Percentiles rank a stretch among this genome's conserved stretches.
phyloP scores from a whole-genome alignment of 1,140 invertebrate genomes.

The Formica selysi region DNA sequence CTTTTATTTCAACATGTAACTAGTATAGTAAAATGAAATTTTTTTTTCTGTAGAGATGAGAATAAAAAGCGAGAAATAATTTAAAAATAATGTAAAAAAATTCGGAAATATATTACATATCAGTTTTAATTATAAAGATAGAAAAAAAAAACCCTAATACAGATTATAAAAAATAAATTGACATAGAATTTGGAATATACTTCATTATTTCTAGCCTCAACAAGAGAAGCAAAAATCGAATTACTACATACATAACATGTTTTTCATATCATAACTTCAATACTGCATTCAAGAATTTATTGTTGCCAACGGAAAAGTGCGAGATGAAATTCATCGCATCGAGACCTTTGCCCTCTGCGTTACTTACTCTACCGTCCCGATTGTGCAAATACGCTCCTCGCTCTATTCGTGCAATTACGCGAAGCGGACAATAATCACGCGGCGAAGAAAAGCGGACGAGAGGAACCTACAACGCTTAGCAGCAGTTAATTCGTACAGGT shows the following conservation, averaged over 20 bases:
- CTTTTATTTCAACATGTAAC: too few species aligned
- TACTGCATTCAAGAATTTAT: too few species aligned
- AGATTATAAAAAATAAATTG: neutral
- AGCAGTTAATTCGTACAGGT: slow-evolving; percentile 33
- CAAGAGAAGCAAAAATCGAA: neutral
- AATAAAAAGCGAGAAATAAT: neutral
- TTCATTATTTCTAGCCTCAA: neutral
- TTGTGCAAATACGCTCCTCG: neutral
- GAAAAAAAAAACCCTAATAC: neutral
- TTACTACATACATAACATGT: too few species aligned
- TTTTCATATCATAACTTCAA: too few species aligned
- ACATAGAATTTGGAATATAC: neutral
- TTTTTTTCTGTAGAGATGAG: too few species aligned
- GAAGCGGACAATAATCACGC: slow-evolving; percentile 15
- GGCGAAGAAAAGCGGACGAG: neutral
- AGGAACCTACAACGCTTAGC: slow-evolving; percentile 36
- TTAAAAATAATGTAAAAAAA: neutral
- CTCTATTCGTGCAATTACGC: slow-evolving; percentile 21
- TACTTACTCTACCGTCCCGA: neutral
- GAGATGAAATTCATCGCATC: neutral
- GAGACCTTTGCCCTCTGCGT: neutral
- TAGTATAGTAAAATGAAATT: too few species aligned
- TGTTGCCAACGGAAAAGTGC: neutral
- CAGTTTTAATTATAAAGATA: neutral
- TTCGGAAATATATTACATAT: neutral